Base-by-base conservation (phyloP, 1,140 invertebrate genomes). In the Phymorhynchus buccinoides region DNA sequence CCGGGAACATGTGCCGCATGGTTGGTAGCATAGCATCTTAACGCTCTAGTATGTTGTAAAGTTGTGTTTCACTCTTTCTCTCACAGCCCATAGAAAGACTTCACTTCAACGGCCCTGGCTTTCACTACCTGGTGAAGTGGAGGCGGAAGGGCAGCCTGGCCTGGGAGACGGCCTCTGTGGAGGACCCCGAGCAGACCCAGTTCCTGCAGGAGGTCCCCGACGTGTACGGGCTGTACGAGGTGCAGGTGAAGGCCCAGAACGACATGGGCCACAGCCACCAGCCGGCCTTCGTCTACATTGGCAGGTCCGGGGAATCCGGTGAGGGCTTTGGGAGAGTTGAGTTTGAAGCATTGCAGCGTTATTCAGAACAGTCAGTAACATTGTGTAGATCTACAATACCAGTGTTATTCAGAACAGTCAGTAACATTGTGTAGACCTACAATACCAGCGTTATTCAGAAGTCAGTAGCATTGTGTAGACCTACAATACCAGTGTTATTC, bases 191-290 rank as follows among this genome's bases (percentile, higher is more conserved):
- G 4, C 88, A 87, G 27, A 87, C 86, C 16, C 73, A 85, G n/a
- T 84, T 89, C 79, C 89, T 90, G 81, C 84, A 90, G 30, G 90
- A 90, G 56, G 90, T 91, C 96, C 91, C 97, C 96, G 66, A 99
- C 97, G 77, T 99, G 97, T 94, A 96, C 97, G 90, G 95, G 95
- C 62, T 90, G 12, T 99, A 99, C 92, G 94, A 95, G 87, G 97
- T 99, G 80, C 98, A 98, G 95, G 98, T 99, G 0, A 95, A 96
- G 75, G 97, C 98, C 0, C 96, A 97, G 66, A 99, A 99, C 93
- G 95, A 96, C 84, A 95, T 95, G 84, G 99, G 99, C 35, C 96
- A 97, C 91, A 96, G 97, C 2, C 96, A 96, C 92, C 96, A 96
- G 7, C 95, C 96, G 1, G 85, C 90, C 6, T 96, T 97, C 0